Evolutionary conservation across 2,797 vertebrate genomes (phyloP).

Genomic region (Gymnothorax reevesii): DNA sequence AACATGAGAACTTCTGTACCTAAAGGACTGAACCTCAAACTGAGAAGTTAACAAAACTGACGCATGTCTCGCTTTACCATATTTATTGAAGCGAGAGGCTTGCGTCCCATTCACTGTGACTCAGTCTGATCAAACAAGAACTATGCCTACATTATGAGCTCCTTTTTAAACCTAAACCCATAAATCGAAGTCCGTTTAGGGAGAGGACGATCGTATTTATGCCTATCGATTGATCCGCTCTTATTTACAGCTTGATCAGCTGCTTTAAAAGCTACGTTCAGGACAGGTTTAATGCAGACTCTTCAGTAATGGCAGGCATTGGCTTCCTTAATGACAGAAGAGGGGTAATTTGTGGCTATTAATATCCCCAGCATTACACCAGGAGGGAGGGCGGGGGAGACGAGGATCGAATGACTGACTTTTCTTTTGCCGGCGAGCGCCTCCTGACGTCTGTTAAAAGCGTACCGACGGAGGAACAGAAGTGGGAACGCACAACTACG

Average conservation of each 20-base stretch:
- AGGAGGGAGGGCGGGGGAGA: neutral
- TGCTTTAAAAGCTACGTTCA: neutral
- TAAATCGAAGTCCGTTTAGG: neutral
- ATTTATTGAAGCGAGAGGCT: neutral
- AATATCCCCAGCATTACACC: conserved; percentile 28
- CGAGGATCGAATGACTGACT: conserved; percentile 38
- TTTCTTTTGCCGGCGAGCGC: conserved; percentile 26
- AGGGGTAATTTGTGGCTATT: conserved; percentile 36
- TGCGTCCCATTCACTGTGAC: neutral
- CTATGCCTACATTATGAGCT: neutral
- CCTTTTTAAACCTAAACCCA: neutral
- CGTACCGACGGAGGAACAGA: conserved; percentile 11
- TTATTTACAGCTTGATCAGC: conserved; percentile 12
- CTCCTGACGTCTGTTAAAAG: conserved; percentile 10
- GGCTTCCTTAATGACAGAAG: conserved; percentile 37
- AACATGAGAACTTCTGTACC: neutral
- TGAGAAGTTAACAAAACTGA: neutral
- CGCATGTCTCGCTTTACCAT: neutral
- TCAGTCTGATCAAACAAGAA: neutral
- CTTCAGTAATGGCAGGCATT: conserved; percentile 21
- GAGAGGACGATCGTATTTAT: neutral
- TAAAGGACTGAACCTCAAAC: neutral
- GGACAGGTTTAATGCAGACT: neutral
- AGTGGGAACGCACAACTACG: conserved; percentile 41
- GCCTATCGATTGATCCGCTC: neutral